Conservation (phyloP, 2,797 vertebrate species). For the Cryptoprocta ferox region DNA sequence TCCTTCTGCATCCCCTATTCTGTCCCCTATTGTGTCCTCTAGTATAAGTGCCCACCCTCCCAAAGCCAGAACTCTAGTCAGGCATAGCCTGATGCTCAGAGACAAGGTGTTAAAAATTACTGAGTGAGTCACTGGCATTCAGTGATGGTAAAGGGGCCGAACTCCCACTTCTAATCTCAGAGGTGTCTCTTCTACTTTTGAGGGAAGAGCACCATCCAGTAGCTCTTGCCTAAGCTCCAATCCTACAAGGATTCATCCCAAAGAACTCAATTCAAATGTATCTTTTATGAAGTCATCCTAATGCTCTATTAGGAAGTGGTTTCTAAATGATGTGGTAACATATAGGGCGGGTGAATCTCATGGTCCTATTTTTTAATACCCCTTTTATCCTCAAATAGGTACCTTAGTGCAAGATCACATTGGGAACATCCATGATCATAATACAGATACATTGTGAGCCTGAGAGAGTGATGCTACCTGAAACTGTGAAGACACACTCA, state of each 20-base stretch:
- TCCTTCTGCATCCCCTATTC: accelerated
- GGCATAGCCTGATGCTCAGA: neutral
- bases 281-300: neutral
- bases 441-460: neutral
- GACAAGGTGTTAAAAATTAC: neutral
- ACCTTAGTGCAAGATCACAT: neutral
- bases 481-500: neutral
- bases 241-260: neutral
- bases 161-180: neutral
- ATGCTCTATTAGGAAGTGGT: neutral
- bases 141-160: neutral
- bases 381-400: neutral
- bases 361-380: neutral
- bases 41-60: neutral
- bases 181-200: neutral
- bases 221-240: neutral
- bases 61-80: neutral
- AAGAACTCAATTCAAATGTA: neutral
- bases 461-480: neutral
- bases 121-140: neutral
- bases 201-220: neutral
- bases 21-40: accelerated
- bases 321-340: neutral
- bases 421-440: neutral
- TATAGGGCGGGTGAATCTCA: neutral